Percentiles rank a stretch among this genome's conserved stretches.
These are phyloP conservation scores for Cantharis rufa DNA, from an alignment of 2,888 invertebrate genomes.

Conservation along the genomic window DNA sequence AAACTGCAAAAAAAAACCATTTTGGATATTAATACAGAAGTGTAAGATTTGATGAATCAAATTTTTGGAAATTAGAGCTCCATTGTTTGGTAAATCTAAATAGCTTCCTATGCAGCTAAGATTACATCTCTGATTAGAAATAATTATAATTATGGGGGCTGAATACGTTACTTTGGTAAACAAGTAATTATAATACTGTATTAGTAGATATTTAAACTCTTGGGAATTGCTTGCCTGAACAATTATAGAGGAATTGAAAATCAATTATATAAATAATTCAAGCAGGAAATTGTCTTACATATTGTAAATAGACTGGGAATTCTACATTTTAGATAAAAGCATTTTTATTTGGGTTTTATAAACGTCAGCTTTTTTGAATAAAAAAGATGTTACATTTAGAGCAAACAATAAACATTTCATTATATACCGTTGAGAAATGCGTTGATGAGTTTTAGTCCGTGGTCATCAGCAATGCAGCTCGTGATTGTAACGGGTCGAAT, in stretches of 20 bases:
- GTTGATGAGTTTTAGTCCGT: constrained; percentile 31
- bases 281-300: neutral
- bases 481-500: constrained; percentile 41
- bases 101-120: neutral
- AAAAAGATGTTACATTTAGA: neutral
- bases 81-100: neutral
- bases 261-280: neutral
- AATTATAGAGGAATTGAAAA: neutral
- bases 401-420: constrained; percentile 16
- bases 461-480: constrained; percentile 32
- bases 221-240: neutral
- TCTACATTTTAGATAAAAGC: neutral
- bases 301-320: neutral
- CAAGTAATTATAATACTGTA: neutral
- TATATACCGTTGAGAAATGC: constrained; percentile 22
- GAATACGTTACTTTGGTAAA: neutral
- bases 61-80: no score
- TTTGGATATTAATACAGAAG: no score
- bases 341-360: neutral
- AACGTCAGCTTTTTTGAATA: neutral
- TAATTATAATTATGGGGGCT: neutral
- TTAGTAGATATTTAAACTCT: neutral
- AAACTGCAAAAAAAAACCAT: no score
- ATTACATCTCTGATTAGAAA: neutral
- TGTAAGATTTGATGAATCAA: no score